phyloP scores from a whole-genome alignment of 2,113 vertebrate genomes.

The Bungarus multicinctus region DNA sequence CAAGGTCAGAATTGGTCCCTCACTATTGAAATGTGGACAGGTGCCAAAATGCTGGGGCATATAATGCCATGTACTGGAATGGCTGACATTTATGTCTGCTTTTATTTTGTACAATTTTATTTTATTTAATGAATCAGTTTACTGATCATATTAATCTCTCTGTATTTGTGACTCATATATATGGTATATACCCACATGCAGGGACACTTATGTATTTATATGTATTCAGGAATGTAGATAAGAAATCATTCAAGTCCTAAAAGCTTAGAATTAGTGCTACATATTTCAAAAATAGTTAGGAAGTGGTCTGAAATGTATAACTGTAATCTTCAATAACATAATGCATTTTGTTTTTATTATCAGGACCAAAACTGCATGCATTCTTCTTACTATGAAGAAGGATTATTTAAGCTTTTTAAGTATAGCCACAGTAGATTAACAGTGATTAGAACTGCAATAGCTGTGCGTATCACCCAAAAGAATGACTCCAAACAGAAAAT shows the following conservation, averaged over 20 bases:
- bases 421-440: slow-evolving; percentile 18
- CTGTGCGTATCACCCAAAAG: background rate
- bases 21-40: background rate
- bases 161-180: background rate
- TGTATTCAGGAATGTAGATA: background rate
- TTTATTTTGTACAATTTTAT: background rate
- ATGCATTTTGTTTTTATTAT: slow-evolving; percentile 22
- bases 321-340: background rate
- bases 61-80: background rate
- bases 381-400: slow-evolving; percentile 7
- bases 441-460: slow-evolving; percentile 32
- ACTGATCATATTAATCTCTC: background rate
- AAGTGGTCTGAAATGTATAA: background rate
- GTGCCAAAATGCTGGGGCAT: background rate
- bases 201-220: background rate
- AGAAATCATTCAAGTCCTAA: background rate
- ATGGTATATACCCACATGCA: background rate
- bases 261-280: background rate
- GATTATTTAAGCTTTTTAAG: slow-evolving; percentile 27
- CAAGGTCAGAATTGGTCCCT: background rate
- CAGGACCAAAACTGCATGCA: slow-evolving; percentile 21
- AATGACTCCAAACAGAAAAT: slow-evolving; percentile 44
- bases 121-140: background rate
- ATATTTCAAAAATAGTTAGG: background rate
- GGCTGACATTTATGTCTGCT: background rate